Evolutionary conservation across 2,888 invertebrate species (phyloP).

Genomic region (Caradrina kadenii): DNA sequence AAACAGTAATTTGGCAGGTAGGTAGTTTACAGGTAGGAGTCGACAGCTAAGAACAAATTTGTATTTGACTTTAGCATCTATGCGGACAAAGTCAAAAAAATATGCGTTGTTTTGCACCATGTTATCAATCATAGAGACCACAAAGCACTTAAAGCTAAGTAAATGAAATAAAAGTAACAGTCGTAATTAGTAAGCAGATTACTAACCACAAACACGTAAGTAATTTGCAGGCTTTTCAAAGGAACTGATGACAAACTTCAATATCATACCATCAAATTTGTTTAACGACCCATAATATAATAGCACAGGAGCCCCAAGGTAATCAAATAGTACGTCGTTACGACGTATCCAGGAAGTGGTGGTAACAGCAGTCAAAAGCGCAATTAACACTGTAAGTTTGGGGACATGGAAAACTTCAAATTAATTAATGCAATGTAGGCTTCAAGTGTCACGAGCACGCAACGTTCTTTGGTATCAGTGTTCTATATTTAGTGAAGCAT

Average conservation of each 20-base stretch:
- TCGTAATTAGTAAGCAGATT: slow-evolving; percentile 9
- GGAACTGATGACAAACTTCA: slow-evolving; percentile 51
- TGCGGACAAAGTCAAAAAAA: too few species aligned
- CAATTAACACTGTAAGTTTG: slow-evolving; percentile 81
- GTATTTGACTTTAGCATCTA: too few species aligned
- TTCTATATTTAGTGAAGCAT: slow-evolving; percentile 21
- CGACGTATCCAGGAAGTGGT: slow-evolving; percentile 55
- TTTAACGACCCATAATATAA: slow-evolving; percentile 59
- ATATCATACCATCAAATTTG: slow-evolving; percentile 61
- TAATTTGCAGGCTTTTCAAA: slow-evolving; percentile 50
- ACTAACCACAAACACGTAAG: slow-evolving; percentile 16
- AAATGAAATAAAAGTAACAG: background rate
- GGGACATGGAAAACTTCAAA: slow-evolving; percentile 77
- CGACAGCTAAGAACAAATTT: too few species aligned
- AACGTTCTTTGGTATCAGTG: slow-evolving; percentile 54
- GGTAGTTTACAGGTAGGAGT: too few species aligned
- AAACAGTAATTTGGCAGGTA: too few species aligned
- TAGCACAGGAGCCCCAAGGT: slow-evolving; percentile 57
- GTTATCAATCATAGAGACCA: background rate
- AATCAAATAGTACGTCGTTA: slow-evolving; percentile 67
- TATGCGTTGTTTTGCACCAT: background rate
- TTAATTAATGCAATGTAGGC: slow-evolving; percentile 80
- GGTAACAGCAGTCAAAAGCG: slow-evolving; percentile 74
- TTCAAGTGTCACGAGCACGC: slow-evolving; percentile 80
- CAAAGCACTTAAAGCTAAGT: too few species aligned